phyloP scores from a whole-genome alignment of 2,888 invertebrate species.

The Ischnura elegans region DNA sequence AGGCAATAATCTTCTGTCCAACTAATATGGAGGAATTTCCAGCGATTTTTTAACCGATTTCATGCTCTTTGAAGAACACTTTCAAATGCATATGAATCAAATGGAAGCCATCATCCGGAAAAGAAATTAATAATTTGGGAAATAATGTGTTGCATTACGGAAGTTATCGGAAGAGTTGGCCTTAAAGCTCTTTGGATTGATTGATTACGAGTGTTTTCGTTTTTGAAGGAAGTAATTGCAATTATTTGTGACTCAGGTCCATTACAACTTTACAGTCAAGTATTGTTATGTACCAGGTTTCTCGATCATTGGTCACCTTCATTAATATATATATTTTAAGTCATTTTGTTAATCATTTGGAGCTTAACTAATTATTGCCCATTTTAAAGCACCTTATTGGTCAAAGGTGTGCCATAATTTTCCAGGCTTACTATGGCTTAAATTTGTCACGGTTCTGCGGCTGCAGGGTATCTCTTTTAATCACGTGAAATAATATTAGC shows the following conservation, averaged over 20 bases:
- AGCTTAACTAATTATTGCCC: too few relatives aligned
- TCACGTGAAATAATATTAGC: too few relatives aligned
- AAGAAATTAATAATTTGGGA: background rate
- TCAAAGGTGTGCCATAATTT: too few relatives aligned
- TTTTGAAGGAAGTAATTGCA: background rate
- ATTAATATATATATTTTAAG: too few relatives aligned
- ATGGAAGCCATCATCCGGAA: background rate
- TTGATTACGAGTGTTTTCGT: background rate
- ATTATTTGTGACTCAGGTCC: background rate
- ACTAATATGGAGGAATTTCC: background rate
- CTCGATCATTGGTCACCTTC: too few relatives aligned
- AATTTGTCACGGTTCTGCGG: too few relatives aligned
- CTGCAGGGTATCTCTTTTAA: too few relatives aligned
- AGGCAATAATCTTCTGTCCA: constrained; percentile 31
- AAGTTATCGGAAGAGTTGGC: background rate
- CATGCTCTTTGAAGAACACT: background rate
- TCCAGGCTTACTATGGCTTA: too few relatives aligned
- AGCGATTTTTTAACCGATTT: background rate
- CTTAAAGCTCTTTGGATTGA: background rate
- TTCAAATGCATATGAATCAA: background rate
- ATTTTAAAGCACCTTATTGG: too few relatives aligned
- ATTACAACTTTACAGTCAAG: too few relatives aligned
- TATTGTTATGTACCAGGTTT: too few relatives aligned
- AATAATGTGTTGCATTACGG: background rate
- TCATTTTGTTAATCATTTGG: too few relatives aligned